A percentile compares a stretch with the other conserved stretches of the same genome.
Evolutionary conservation across 2,113 vertebrate species (phyloP).

Genomic region (Lepisosteus osseus): DNA sequence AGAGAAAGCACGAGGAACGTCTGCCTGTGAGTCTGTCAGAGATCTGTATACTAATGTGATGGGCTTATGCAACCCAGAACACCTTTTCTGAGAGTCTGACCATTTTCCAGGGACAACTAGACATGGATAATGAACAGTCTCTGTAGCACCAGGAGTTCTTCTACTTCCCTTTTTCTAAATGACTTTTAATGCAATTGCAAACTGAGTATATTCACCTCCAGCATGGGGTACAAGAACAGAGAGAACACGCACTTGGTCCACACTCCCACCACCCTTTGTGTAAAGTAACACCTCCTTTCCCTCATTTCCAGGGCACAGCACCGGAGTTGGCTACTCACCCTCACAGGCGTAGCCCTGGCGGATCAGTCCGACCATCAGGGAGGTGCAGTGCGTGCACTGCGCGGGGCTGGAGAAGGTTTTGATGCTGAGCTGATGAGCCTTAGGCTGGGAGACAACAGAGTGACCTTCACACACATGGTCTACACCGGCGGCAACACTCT

Average conservation of each 20-base stretch:
- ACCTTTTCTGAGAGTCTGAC: no score
- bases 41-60: no score
- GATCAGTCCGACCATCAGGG: constrained; percentile 92
- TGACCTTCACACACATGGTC: neutral
- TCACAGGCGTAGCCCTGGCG: constrained; percentile 93
- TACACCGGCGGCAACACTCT: neutral
- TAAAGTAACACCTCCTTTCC: no score
- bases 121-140: no score
- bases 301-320: neutral
- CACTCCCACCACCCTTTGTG: no score
- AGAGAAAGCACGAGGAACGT: constrained; percentile 1
- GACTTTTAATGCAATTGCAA: no score
- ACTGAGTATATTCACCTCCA: no score
- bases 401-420: constrained; percentile 91
- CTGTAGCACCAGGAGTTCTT: no score
- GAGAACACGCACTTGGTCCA: no score
- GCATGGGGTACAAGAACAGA: no score
- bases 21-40: neutral
- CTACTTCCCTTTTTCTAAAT: neutral
- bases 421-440: constrained; percentile 91
- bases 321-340: constrained; percentile 62
- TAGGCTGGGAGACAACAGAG: constrained; percentile 72
- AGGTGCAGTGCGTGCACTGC: constrained; percentile 93
- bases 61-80: no score
- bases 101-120: no score